These are phyloP conservation scores for Betta splendens DNA, from an alignment of 2,797 vertebrate species.

Conservation along the genomic window DNA sequence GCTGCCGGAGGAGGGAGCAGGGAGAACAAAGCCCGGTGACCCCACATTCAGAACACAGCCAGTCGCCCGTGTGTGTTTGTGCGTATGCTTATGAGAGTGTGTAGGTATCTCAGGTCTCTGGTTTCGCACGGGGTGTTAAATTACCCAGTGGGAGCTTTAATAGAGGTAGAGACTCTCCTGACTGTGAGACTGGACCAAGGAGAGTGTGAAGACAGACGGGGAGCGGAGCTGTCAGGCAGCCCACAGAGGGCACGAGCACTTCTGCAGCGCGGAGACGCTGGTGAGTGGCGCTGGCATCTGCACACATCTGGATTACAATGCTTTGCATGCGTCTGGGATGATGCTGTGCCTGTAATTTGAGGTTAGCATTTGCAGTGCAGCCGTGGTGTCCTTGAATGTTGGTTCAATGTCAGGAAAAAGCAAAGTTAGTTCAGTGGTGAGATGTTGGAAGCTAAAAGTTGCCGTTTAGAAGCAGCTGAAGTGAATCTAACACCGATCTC, in stretches of 20 bases:
- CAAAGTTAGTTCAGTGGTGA: not conserved
- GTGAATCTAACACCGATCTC: not conserved
- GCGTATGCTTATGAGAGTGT: slow-evolving; percentile 32
- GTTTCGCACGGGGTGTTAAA: slow-evolving; percentile 80
- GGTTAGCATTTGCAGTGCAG: not conserved
- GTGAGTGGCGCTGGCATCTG: slow-evolving; percentile 65
- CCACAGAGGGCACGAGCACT: slow-evolving; percentile 57
- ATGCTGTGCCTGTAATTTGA: slow-evolving; percentile 2
- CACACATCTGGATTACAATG: slow-evolving; percentile 44
- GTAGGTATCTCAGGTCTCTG: slow-evolving; percentile 70
- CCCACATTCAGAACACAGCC: slow-evolving; percentile 66
- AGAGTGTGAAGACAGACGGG: slow-evolving; percentile 63
- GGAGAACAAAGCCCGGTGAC: slow-evolving; percentile 70
- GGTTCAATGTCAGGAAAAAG: slow-evolving; percentile 9
- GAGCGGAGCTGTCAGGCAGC: slow-evolving; percentile 42
- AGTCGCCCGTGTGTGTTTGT: slow-evolving; percentile 39
- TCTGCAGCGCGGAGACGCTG: slow-evolving; percentile 60
- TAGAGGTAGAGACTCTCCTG: slow-evolving; percentile 79
- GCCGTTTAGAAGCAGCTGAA: slow-evolving; percentile 1
- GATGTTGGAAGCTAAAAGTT: slow-evolving; percentile 8
- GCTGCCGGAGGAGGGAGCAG: slow-evolving; percentile 53
- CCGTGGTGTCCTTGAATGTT: slow-evolving; percentile 24
- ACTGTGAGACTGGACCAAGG: slow-evolving; percentile 76
- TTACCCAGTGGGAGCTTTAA: slow-evolving; percentile 84
- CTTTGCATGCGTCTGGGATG: slow-evolving; percentile 20